Evolutionary conservation across 2,888 invertebrate species (phyloP), one percentile per base, ranked within the genome.

Genomic region (Lithosia quadra): DNA sequence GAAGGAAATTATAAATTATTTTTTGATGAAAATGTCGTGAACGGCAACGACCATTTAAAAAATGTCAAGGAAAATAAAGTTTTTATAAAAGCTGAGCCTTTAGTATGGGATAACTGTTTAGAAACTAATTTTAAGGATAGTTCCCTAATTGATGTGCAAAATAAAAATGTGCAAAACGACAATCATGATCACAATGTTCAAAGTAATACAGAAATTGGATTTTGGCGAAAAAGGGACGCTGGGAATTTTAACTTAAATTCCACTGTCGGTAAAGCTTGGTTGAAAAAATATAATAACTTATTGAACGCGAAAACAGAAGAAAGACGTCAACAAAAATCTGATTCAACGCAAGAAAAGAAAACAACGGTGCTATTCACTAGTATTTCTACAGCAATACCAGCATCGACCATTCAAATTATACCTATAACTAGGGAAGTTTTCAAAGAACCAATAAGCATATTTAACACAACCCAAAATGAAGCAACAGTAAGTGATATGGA

Each of bases 91-190:
- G 75, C 91, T n/a, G 78, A 87, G 66, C 85, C 87, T 73, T 84
- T 94, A 69, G 84, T 92, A 68, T 92, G 91, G 92, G 91, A 94
- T 65, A 90, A 90, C 71, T 95, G 94, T 77, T 80, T 90, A 63
- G 92, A 93, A 81, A 88, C 88, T 8, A 83, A 82, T 49, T 88
- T 84, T 72, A 88, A 78, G 69, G 88, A 89, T 67, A 86, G 74
- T 68, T 75, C 82, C 49, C 80, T 77, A 59, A 86, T 81, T 39
- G 72, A 81, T 43, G 68, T 83, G 2, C 85, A 86, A 78, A 55
- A 80, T 9, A 82, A 82, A 60, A 89, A 91, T 64, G 83, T 86
- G 74, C 89, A 90, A 80, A 83, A 85, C 55, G 78, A 77, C 33
- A 80, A 82, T 69, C 82, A 85, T 62, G 85, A 88, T 71, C 80